These are phyloP conservation scores for Agrypnus murinus DNA, from an alignment of 2,888 invertebrate species.

Conservation along the genomic window DNA sequence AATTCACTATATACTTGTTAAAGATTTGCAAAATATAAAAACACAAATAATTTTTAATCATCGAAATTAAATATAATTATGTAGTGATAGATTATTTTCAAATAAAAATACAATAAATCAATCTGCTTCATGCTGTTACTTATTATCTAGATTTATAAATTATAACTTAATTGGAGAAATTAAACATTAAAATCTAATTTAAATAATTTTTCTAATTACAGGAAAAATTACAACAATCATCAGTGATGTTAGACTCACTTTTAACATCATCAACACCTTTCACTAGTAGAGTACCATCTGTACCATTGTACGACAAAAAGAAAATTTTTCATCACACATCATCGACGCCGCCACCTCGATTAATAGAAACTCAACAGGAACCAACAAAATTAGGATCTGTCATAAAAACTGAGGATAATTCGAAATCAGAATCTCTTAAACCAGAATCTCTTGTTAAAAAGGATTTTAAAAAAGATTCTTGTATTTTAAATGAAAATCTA, in stretches of 20 bases:
- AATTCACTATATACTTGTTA: no score
- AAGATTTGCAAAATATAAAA: no score
- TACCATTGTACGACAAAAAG: conserved; percentile 37
- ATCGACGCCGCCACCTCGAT: conserved; percentile 60
- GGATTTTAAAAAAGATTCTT: conserved; percentile 11
- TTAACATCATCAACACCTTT: conserved; percentile 71
- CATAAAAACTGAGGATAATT: conserved; percentile 1
- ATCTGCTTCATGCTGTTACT: no score
- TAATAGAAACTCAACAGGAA: conserved; percentile 70
- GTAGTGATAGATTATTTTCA: no score
- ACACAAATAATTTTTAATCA: no score
- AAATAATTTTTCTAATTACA: conserved; percentile 56
- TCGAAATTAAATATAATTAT: no score
- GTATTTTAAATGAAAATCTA: background rate
- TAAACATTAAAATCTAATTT: no score
- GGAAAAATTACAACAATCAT: conserved; percentile 77
- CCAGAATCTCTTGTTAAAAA: conserved; percentile 5
- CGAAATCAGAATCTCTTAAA: background rate
- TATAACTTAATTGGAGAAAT: no score
- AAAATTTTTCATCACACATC: conserved; percentile 36
- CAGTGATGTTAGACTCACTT: conserved; percentile 76
- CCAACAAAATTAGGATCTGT: conserved; percentile 44
- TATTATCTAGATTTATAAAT: no score
- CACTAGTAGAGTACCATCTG: conserved; percentile 34
- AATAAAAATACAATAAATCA: no score